phyloP scores from a whole-genome alignment of 1,140 invertebrate species.

The Pristionchus pacificus region DNA sequence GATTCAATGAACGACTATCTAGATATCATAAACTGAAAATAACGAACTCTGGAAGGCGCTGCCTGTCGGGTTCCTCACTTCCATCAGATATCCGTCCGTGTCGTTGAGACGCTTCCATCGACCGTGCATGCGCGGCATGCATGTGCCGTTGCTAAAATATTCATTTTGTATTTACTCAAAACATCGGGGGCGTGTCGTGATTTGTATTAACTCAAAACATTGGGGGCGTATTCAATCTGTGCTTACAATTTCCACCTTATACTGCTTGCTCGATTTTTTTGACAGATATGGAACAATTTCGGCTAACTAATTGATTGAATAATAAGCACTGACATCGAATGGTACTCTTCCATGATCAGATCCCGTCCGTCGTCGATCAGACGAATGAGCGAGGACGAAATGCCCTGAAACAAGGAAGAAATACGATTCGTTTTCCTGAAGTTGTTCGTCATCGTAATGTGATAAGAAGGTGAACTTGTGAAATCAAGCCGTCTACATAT shows the following conservation, averaged over 20 bases:
- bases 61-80: neutral
- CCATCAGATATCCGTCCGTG: neutral
- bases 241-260: neutral
- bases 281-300: neutral
- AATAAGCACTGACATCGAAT: constrained; percentile 18
- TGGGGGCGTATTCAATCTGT: constrained; percentile 8
- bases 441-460: no score
- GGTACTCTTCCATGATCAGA: constrained; percentile 22
- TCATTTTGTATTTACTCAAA: constrained; percentile 18
- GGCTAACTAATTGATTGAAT: neutral
- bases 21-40: no score
- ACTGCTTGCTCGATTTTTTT: neutral
- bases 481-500: no score
- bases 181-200: constrained; percentile 11
- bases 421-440: no score
- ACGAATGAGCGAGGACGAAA: constrained; percentile 23
- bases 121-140: neutral
- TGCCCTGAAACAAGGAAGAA: no score
- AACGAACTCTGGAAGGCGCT: neutral
- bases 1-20: no score
- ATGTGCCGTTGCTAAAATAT: neutral
- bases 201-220: constrained; percentile 18
- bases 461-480: no score
- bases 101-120: neutral
- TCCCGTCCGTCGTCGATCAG: constrained; percentile 3